Evolutionary conservation across 37 sponge, comb jelly and placozoan species (phyloP), one percentile per base, ranked within the genome.

Genomic region (Ephydatia muelleri): DNA sequence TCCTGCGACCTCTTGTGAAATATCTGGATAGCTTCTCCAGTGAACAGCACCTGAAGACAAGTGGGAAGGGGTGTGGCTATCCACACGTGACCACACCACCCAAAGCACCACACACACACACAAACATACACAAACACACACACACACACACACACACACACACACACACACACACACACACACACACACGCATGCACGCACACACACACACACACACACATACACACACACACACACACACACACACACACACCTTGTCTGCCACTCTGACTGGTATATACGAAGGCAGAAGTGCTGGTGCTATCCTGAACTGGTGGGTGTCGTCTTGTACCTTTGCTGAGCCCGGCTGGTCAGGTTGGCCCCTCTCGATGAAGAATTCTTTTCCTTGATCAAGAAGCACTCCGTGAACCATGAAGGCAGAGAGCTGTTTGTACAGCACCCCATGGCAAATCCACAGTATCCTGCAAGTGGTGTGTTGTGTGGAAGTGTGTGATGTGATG

Each of bases 361-460:
- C 72, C 49, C 12, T 49, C 67, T 88, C 82, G 3, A 95, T 89
- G 77, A 97, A 93, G 77, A 97, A 97, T 79, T 95, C 95, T 39
- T 67, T 57, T 16, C 83, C 34, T 31, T 68, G 37, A 35, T 92
- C 95, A 36, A 76, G 75, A n/a, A 97, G 79, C 32, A 88, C 67
- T 0, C 98, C 98, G 85, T 97, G 95, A 11, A 97, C 76, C 84
- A 97, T 87, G 95, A 95, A 97, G 4, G 94, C 88, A 40, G 94
- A 93, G 48, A 95, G 84, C 94, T 97, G 98, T 70, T 91, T 89
- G 80, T 93, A 97, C 35, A 97, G 73, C 30, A 95, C 98, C 34
- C 87, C 83, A 76, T 97, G 91, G 57, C 95, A 95, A 21, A 76
- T 72, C 34, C 72, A 79, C 36, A 94, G 79, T 2, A 97, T 76